Conservation (phyloP, 2,113 vertebrate species). For the Ivindomyrus marchei region DNA sequence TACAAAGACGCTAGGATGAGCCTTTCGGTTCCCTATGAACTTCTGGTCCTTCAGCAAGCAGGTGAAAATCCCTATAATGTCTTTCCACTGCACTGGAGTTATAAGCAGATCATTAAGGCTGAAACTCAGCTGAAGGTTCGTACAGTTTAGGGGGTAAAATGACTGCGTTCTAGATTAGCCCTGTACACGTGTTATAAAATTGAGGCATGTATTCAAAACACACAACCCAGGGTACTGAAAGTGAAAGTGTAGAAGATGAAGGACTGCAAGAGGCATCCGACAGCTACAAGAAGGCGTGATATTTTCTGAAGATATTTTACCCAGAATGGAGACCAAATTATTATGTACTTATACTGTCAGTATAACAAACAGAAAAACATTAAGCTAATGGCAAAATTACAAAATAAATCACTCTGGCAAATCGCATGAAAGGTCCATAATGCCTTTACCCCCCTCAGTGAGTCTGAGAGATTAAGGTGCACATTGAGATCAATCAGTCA, state of each 20-base stretch:
- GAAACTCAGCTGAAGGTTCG: neutral
- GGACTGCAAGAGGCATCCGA: neutral
- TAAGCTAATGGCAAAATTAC: neutral
- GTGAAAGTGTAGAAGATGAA: neutral
- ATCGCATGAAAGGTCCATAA: neutral
- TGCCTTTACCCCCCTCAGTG: neutral
- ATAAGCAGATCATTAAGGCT: neutral
- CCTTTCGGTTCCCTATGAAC: neutral
- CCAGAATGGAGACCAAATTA: neutral
- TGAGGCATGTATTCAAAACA: neutral
- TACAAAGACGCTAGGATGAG: neutral
- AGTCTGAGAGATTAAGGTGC: neutral
- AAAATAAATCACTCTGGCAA: neutral
- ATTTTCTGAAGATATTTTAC: neutral
- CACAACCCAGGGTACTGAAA: neutral
- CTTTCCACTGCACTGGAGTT: neutral
- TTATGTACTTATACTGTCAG: neutral
- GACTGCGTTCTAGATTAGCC: neutral
- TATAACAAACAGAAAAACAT: neutral
- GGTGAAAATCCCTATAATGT: neutral
- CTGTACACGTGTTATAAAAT: neutral
- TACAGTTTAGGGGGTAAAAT: neutral
- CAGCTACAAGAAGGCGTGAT: neutral
- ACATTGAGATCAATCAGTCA: neutral
- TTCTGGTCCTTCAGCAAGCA: neutral